A percentile compares a stretch with the other conserved stretches of the same genome.
Conservation (phyloP, 2,113 vertebrate species). For the Melanerpes formicivorus region DNA sequence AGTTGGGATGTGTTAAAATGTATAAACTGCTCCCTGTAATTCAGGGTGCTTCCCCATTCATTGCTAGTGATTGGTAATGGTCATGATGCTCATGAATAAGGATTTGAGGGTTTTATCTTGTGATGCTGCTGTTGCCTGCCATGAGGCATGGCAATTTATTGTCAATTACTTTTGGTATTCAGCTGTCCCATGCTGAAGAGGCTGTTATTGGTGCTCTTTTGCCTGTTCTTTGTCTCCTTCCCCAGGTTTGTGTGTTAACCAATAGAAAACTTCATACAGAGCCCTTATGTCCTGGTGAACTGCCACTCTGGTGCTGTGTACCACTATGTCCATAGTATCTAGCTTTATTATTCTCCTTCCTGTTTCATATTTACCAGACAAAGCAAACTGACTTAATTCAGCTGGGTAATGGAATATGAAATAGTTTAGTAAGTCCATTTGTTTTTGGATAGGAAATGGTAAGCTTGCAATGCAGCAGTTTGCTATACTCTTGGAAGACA, state of each 20-base stretch:
- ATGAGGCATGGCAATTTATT: not conserved
- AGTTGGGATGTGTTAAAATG: not conserved
- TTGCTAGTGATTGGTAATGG: not conserved
- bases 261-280: not conserved
- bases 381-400: not conserved
- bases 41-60: not conserved
- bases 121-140: not conserved
- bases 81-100: not conserved
- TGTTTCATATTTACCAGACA: not conserved
- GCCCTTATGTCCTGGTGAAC: not conserved
- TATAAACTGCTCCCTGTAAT: accelerated
- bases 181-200: not conserved
- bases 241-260: not conserved
- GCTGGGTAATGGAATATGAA: not conserved
- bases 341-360: not conserved
- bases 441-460: not conserved
- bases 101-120: not conserved
- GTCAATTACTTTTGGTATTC: not conserved
- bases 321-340: not conserved
- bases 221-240: not conserved
- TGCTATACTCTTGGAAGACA: no score
- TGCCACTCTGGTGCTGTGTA: not conserved
- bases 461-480: not conserved
- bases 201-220: not conserved
- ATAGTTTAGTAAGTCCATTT: not conserved